phyloP scores from a whole-genome alignment of 2,888 invertebrate genomes.

The Anticlea derivata region DNA sequence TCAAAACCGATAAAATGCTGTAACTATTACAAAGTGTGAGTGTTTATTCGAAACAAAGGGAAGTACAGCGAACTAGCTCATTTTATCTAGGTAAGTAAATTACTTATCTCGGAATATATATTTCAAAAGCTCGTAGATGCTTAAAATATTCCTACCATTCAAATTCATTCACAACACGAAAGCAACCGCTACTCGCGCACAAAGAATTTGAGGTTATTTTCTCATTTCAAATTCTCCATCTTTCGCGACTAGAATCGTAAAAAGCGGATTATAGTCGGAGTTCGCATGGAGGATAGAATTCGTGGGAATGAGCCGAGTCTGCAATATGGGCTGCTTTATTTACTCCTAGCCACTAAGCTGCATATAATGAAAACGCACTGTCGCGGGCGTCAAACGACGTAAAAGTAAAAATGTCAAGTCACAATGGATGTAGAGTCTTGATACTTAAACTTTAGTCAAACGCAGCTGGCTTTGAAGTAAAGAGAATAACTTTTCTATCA shows the following conservation, averaged over 20 bases:
- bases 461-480: too few relatives aligned
- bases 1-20: too few relatives aligned
- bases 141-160: conserved; percentile 31
- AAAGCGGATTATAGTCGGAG: conserved; percentile 80
- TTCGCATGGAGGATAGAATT: conserved; percentile 73
- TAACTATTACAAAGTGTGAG: too few relatives aligned
- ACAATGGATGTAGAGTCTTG: conserved; percentile 44
- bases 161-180: conserved; percentile 67
- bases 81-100: conserved; percentile 11
- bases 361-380: conserved; percentile 84
- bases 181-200: conserved; percentile 59
- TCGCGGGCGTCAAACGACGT: conserved; percentile 74
- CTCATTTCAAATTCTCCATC: conserved; percentile 79
- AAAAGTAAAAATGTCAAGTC: conserved; percentile 62
- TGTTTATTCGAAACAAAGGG: too few relatives aligned
- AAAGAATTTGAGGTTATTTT: conserved; percentile 77
- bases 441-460: conserved; percentile 46
- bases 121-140: conserved; percentile 14
- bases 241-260: conserved; percentile 77
- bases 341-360: conserved; percentile 79
- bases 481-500: too few relatives aligned
- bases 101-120: conserved; percentile 10
- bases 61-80: neutral
- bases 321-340: conserved; percentile 81
- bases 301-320: conserved; percentile 73